Conservation (phyloP, 2,113 vertebrate species). For the Pseudopipra pipra region DNA sequence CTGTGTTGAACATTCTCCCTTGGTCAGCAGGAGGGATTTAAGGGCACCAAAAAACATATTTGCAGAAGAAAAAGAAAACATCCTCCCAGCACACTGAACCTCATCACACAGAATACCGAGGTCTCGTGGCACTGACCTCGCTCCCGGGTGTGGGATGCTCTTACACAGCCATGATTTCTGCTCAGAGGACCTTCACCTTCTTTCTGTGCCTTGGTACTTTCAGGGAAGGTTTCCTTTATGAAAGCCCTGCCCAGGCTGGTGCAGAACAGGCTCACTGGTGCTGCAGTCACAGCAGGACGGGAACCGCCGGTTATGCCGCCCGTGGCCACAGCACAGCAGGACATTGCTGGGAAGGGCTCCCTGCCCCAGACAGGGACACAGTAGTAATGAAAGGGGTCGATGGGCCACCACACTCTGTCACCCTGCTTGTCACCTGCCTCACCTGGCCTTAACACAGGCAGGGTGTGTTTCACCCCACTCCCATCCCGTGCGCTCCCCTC, state of each 20-base stretch:
- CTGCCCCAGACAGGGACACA: background rate
- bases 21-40: background rate
- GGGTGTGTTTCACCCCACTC: background rate
- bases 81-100: background rate
- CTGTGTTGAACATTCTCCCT: background rate
- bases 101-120: background rate
- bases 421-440: background rate
- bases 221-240: rapidly evolving
- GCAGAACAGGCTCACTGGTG: background rate
- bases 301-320: background rate
- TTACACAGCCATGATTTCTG: background rate
- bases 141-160: background rate
- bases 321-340: rapidly evolving
- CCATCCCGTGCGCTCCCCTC: rapidly evolving
- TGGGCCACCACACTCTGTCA: background rate
- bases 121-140: background rate
- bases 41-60: background rate
- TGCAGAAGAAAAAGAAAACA: conserved; percentile 41
- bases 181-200: background rate
- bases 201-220: background rate
- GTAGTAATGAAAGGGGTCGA: background rate
- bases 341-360: background rate
- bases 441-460: background rate
- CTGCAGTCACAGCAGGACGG: background rate
- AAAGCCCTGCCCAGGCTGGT: background rate